Evolutionary conservation across 2,888 invertebrate genomes (phyloP).

Genomic region (Stenchaetothrips biformis): DNA sequence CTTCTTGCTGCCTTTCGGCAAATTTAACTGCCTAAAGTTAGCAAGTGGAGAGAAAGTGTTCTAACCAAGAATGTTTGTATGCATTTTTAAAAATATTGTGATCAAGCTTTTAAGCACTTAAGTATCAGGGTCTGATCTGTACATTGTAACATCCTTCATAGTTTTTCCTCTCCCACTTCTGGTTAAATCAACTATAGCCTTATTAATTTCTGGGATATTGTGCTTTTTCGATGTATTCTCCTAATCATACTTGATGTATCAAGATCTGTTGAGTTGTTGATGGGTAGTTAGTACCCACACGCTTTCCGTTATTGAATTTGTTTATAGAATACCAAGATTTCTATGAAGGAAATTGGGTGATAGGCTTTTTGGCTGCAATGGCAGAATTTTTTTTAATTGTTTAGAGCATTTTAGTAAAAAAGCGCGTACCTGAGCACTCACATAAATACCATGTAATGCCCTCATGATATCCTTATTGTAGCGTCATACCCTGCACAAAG

Average conservation of each 20-base stretch:
- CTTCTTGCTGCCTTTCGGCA: not conserved
- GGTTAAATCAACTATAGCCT: too few relatives aligned
- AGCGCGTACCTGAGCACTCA: slow-evolving; percentile 1
- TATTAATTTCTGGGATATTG: too few relatives aligned
- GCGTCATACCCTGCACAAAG: not conserved
- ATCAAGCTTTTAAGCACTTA: slow-evolving; percentile 9
- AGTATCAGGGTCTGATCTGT: not conserved
- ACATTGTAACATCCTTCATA: not conserved
- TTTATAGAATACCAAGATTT: not conserved
- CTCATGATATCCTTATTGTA: slow-evolving; percentile 6
- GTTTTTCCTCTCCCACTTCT: not conserved
- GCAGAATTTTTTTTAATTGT: not conserved
- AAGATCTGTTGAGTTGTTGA: not conserved
- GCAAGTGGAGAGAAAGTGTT: too few relatives aligned
- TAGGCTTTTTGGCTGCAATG: not conserved
- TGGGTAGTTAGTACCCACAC: slow-evolving; percentile 14
- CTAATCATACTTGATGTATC: not conserved
- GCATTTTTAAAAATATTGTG: not conserved
- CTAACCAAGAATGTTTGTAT: not conserved
- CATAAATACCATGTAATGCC: slow-evolving; percentile 1
- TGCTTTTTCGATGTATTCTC: too few relatives aligned
- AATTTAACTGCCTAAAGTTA: too few relatives aligned
- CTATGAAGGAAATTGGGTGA: not conserved
- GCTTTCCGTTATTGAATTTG: not conserved
- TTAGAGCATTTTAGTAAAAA: slow-evolving; percentile 10